phyloP scores from a whole-genome alignment of 2,888 invertebrate species.

The Tetragnatha montana region DNA sequence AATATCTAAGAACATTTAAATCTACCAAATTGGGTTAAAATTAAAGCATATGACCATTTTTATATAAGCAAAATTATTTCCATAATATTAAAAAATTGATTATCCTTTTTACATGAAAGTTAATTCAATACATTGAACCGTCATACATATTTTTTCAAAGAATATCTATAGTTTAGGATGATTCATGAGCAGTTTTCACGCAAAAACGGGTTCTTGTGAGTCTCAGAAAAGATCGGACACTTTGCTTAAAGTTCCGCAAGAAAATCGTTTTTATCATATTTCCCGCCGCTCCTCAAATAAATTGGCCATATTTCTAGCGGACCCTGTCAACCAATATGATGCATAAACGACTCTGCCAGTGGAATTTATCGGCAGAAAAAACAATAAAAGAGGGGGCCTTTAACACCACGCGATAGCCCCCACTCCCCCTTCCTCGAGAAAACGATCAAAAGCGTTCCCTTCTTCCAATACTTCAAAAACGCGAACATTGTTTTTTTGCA shows the following conservation, averaged over 20 bases:
- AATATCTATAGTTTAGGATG: too few species aligned
- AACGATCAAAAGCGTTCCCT: conserved; percentile 1
- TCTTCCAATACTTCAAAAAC: conserved; percentile 29
- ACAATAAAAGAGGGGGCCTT: neutral
- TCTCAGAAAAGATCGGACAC: too few species aligned
- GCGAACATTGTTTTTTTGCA: conserved; percentile 36
- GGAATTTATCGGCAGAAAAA: neutral
- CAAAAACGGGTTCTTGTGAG: too few species aligned
- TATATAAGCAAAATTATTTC: neutral
- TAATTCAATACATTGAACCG: neutral
- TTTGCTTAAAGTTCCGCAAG: too few species aligned
- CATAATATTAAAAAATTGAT: neutral
- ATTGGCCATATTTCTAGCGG: neutral
- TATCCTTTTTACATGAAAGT: neutral
- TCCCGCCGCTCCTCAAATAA: neutral
- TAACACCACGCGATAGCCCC: too few species aligned
- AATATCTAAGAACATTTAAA: too few species aligned
- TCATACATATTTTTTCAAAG: neutral
- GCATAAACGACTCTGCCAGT: neutral
- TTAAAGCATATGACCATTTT: too few species aligned
- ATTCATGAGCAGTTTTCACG: too few species aligned
- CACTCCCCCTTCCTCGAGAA: neutral
- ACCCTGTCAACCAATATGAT: neutral
- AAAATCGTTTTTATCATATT: too few species aligned
- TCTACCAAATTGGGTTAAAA: too few species aligned